Percentiles rank a stretch among this genome's conserved stretches.
phyloP scores from a whole-genome alignment of 2,797 vertebrate species.

The Phrynocephalus forsythii region DNA sequence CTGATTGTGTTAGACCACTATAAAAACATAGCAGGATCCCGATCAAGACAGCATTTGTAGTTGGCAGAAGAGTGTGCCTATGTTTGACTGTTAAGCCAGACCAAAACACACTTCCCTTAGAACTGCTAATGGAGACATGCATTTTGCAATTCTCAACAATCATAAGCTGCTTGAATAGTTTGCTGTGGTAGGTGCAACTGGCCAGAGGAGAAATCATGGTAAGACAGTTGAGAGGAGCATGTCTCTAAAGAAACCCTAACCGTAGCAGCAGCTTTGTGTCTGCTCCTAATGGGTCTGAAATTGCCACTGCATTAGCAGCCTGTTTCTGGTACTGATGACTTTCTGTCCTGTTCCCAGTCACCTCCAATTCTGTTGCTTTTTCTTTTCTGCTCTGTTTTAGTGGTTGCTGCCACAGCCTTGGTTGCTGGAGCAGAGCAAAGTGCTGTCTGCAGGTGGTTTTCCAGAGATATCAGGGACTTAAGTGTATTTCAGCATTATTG shows the following conservation, averaged over 20 bases:
- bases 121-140: too few species aligned
- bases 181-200: neutral
- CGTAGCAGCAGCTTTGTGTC: neutral
- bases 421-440: slow-evolving; percentile 7
- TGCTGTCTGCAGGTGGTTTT: slow-evolving; percentile 13
- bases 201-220: neutral
- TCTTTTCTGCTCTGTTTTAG: neutral
- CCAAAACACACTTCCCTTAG: too few species aligned
- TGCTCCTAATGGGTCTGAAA: neutral
- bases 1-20: too few species aligned
- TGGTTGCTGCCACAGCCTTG: neutral
- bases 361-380: slow-evolving; percentile 16
- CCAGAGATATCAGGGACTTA: slow-evolving; percentile 7
- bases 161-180: too few species aligned
- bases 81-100: too few species aligned
- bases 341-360: neutral
- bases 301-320: neutral
- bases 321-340: neutral
- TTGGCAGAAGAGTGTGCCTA: neutral
- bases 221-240: neutral
- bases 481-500: slow-evolving; percentile 25
- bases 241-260: neutral
- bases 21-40: too few species aligned
- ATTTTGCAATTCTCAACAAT: too few species aligned
- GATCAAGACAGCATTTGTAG: neutral